These are phyloP conservation scores for Herpetotheres cachinnans DNA, from an alignment of 2,113 vertebrate species.

Conservation along the genomic window DNA sequence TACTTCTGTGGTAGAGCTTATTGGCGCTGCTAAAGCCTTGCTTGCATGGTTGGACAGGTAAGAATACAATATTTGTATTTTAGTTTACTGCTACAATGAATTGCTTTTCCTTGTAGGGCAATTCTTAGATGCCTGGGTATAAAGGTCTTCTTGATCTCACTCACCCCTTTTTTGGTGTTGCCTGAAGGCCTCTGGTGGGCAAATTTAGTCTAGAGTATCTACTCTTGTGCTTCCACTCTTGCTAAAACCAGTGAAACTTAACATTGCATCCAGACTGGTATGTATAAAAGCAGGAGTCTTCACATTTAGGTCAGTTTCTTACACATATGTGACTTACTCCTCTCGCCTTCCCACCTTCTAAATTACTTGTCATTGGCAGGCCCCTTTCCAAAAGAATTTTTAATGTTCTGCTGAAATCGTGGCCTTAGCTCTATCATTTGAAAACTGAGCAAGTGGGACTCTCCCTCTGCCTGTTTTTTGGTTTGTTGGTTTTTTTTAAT, in stretches of 20 bases:
- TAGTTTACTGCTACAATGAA: background rate
- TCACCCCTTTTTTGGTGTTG: background rate
- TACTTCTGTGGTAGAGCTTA: constrained; percentile 95
- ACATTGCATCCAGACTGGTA: background rate
- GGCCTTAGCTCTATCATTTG: background rate
- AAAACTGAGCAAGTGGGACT: background rate
- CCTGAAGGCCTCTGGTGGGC: background rate
- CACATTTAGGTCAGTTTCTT: background rate
- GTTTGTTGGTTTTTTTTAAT: background rate
- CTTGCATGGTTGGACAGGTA: constrained; percentile 96
- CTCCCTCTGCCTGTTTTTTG: fast-evolving
- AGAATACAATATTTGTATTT: background rate
- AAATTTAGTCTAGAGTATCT: background rate
- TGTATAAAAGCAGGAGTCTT: background rate
- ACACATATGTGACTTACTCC: background rate
- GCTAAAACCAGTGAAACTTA: background rate
- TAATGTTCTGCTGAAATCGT: background rate
- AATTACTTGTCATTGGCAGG: background rate
- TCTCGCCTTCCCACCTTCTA: background rate
- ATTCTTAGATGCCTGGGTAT: background rate
- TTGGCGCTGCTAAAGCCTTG: constrained; percentile 92
- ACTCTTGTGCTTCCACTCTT: background rate
- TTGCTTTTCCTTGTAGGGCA: background rate
- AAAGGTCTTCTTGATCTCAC: background rate
- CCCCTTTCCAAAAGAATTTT: background rate